A percentile compares a stretch with the other conserved stretches of the same genome.
Conservation (phyloP, 92 coral and sea anemone species). For the Blastomussa wellsi region DNA sequence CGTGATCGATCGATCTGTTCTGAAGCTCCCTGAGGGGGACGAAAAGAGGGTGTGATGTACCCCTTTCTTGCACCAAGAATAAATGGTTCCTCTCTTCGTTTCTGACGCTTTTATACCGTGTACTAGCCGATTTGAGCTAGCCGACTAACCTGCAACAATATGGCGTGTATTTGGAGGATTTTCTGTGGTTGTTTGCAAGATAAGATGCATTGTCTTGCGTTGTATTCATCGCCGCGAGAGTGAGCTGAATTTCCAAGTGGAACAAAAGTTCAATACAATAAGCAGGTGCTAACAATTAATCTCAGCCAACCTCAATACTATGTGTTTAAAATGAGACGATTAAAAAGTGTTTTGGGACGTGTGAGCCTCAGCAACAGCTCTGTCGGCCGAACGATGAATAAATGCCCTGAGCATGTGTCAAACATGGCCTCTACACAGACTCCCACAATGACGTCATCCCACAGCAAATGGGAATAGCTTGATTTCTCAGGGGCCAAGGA, state of each 20-base stretch:
- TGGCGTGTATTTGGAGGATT: conserved; percentile 67
- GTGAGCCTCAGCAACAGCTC: conserved; percentile 85
- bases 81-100: conserved; percentile 19
- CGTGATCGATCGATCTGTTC: conserved; percentile 11
- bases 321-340: conserved; percentile 70
- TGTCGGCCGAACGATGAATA: conserved; percentile 15
- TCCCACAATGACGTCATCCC: conserved; percentile 1
- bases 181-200: conserved; percentile 73
- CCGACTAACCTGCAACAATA: conserved; percentile 47
- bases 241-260: conserved; percentile 63
- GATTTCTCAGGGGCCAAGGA: not conserved
- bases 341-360: conserved; percentile 65
- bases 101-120: conserved; percentile 6
- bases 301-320: conserved; percentile 75
- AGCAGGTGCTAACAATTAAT: conserved; percentile 96
- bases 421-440: conserved; percentile 13
- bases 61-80: conserved; percentile 26
- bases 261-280: conserved; percentile 92
- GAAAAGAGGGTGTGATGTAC: conserved; percentile 37
- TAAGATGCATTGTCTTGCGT: conserved; percentile 72
- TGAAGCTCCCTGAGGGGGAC: conserved; percentile 35
- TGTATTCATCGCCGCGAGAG: conserved; percentile 69
- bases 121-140: conserved; percentile 3
- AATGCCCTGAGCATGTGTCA: conserved; percentile 61
- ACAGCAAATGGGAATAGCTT: conserved; percentile 10